phyloP scores from a whole-genome alignment of 1,140 invertebrate genomes.

The Atta colombica region DNA sequence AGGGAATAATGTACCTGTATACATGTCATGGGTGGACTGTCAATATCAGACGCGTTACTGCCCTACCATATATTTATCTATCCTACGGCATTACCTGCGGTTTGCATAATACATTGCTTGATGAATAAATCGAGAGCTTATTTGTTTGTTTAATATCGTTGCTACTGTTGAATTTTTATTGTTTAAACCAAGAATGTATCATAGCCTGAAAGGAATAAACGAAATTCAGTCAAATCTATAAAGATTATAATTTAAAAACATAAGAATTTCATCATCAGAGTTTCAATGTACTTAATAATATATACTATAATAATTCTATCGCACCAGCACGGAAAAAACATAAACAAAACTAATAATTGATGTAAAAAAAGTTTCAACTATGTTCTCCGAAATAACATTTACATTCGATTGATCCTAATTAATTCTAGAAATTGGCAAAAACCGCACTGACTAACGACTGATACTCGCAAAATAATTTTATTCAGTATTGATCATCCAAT shows the following conservation, averaged over 20 bases:
- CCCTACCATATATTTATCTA: constrained; percentile 36
- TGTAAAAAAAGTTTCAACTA: constrained; percentile 10
- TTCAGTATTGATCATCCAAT: constrained; percentile 24
- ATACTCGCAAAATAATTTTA: constrained; percentile 17
- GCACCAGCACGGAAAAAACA: neutral
- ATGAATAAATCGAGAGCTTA: constrained; percentile 39
- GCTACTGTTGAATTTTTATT: constrained; percentile 21
- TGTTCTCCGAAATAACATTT: constrained; percentile 49
- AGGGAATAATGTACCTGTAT: constrained; percentile 21
- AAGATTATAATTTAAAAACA: neutral
- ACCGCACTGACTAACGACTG: neutral
- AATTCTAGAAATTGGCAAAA: neutral
- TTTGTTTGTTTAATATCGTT: constrained; percentile 20
- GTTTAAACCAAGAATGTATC: neutral
- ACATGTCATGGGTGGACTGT: neutral
- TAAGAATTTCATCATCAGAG: neutral
- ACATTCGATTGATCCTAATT: constrained; percentile 51
- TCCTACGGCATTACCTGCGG: neutral
- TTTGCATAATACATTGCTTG: constrained; percentile 40
- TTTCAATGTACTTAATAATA: neutral
- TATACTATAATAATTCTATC: constrained; percentile 4
- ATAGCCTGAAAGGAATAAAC: neutral
- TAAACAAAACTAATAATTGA: constrained; percentile 3
- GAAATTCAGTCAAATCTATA: neutral
- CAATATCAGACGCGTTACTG: constrained; percentile 35